A percentile compares a stretch with the other conserved stretches of the same genome.
These are phyloP conservation scores for Antheraea yamamai DNA, from an alignment of 2,888 invertebrate genomes.

Conservation along the genomic window DNA sequence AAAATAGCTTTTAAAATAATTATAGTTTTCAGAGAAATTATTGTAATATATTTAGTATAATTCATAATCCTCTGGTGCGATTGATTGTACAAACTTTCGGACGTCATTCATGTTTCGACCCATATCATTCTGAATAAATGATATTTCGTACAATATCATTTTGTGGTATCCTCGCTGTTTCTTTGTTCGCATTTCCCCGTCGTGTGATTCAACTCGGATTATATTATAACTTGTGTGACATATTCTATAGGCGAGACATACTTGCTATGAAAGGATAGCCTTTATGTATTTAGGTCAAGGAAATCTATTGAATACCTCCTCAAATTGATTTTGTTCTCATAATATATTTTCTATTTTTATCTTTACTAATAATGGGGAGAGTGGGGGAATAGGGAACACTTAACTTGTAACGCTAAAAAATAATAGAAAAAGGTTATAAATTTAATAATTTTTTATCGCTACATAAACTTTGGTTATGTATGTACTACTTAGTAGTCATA, in stretches of 20 bases:
- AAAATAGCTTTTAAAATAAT: background rate
- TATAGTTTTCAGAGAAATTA: background rate
- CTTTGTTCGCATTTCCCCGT: constrained; percentile 14
- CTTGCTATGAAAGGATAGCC: background rate
- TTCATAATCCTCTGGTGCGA: constrained; percentile 22
- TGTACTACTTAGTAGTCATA: too few relatives aligned
- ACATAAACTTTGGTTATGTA: too few relatives aligned
- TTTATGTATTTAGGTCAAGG: constrained; percentile 12
- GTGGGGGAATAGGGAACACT: too few relatives aligned
- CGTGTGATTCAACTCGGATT: constrained; percentile 15
- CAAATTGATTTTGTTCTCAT: background rate
- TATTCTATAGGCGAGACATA: constrained; percentile 9
- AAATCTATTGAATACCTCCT: background rate
- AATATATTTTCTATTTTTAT: background rate
- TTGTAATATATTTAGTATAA: background rate
- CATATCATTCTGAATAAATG: constrained; percentile 23
- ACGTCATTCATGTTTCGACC: constrained; percentile 23
- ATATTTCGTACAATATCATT: constrained; percentile 21
- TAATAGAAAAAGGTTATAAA: too few relatives aligned
- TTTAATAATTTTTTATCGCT: too few relatives aligned
- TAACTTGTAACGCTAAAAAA: too few relatives aligned
- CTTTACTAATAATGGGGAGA: too few relatives aligned
- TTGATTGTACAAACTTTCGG: constrained; percentile 18
- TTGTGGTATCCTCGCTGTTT: constrained; percentile 10
- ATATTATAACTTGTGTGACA: constrained; percentile 14